Evolutionary conservation across 2,113 vertebrate genomes (phyloP).

Genomic region (Rallus limicola): DNA sequence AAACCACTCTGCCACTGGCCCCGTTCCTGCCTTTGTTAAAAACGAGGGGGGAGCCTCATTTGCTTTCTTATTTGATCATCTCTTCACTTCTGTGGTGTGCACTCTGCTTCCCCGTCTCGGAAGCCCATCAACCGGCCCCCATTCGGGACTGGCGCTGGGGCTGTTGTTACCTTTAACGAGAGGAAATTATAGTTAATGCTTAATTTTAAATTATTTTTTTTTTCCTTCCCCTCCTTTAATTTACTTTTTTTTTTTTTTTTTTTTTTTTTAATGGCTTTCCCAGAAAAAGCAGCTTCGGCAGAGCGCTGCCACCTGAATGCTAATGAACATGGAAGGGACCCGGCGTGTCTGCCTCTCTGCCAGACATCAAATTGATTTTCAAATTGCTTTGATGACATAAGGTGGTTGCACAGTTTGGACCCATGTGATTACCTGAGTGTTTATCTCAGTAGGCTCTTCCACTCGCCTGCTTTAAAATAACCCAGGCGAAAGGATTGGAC

Average conservation of each 20-base stretch:
- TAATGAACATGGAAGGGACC: slow-evolving; percentile 44
- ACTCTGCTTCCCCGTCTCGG: background rate
- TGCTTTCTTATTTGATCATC: slow-evolving; percentile 50
- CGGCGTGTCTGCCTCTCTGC: slow-evolving; percentile 50
- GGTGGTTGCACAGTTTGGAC: slow-evolving; percentile 71
- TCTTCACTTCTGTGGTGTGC: background rate
- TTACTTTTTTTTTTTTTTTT: background rate
- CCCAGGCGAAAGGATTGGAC: background rate
- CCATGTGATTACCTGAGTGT: slow-evolving; percentile 61
- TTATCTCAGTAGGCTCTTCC: slow-evolving; percentile 54
- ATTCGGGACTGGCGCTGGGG: background rate
- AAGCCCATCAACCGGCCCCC: background rate
- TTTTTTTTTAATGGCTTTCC: slow-evolving; percentile 51
- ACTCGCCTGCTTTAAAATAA: slow-evolving; percentile 22
- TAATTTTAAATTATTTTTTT: background rate
- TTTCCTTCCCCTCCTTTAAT: background rate
- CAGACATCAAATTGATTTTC: slow-evolving; percentile 80
- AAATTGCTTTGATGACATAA: slow-evolving; percentile 78
- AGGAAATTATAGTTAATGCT: slow-evolving; percentile 48
- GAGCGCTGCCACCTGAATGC: slow-evolving; percentile 50
- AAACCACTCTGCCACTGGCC: slow-evolving; percentile 37
- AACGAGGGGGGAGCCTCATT: slow-evolving; percentile 44
- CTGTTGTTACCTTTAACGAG: slow-evolving; percentile 69
- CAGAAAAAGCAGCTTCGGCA: slow-evolving; percentile 34
- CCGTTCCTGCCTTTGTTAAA: slow-evolving; percentile 26